Base-by-base conservation (phyloP, 2,113 vertebrate genomes). In the Gorsachius goisagi region DNA sequence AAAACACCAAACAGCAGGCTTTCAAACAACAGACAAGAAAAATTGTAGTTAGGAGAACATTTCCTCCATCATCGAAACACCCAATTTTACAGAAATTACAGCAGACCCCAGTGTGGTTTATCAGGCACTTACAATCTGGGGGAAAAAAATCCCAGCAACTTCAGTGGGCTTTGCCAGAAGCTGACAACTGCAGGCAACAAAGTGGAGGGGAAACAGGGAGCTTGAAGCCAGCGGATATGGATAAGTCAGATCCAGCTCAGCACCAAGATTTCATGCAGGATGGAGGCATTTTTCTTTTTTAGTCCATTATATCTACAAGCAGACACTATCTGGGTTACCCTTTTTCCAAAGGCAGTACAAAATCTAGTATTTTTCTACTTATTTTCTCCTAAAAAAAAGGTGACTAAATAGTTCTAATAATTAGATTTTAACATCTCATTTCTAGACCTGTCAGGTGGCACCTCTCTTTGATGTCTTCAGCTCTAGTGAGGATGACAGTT, bases 81-180 rank as follows among this genome's bases (percentile, higher is more conserved):
- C 30, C 50, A 77, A 39, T 73, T 66, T 83, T 45, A 82, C 24
- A 78, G 41, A 92, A 66, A 45, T 15, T 0, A 45, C 12, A 47
- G 41, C n/a, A 80, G 35, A 64, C 11, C 7, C 11, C 14, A 12
- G 9, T 35, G 80, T 33, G 10, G 28, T 82, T 90, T 55, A 33
- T 6, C 82, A 79, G 6, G 15, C n/a, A 32, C 13, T 32, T 68
- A n/a, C 2, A 58, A 2, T 20, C 20, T 0, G 18, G 16, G 4
- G 3, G 10, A 7, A 21, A 62, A 17, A 85, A 62, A 37, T 16
- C n/a, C 14, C 49, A 77, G 59, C 22, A 66, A 30, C 15, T 60
- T 64, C 30, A 63, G 30, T 1, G 4, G 45, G 56, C 53, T 60
- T 44, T 90, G 23, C 30, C 73, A 84, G 64, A 45, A 67, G 52